Evolutionary conservation across 1,140 invertebrate species (phyloP).

Genomic region (Lordiphosa mommai): DNA sequence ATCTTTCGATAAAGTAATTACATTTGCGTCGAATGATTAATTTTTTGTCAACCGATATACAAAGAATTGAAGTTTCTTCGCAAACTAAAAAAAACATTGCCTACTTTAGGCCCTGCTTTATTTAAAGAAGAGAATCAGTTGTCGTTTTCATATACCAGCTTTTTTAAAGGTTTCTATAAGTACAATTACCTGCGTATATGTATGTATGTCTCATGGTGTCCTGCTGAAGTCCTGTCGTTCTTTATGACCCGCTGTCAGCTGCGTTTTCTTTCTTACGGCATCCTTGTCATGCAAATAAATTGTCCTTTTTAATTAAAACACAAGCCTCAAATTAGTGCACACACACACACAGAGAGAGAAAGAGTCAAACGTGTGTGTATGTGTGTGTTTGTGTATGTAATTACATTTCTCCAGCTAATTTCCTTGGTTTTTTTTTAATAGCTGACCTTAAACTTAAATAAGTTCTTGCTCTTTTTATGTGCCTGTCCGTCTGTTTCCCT

Average conservation of each 20-base stretch:
- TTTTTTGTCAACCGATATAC: too few relatives aligned
- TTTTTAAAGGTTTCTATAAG: background rate
- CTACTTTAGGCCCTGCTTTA: too few relatives aligned
- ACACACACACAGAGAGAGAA: constrained; percentile 4
- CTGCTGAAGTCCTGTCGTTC: constrained; percentile 17
- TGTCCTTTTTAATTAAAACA: constrained; percentile 76
- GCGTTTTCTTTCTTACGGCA: constrained; percentile 29
- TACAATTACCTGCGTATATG: background rate
- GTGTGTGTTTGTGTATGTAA: constrained; percentile 4
- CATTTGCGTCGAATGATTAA: too few relatives aligned
- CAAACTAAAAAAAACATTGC: too few relatives aligned
- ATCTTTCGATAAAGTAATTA: too few relatives aligned
- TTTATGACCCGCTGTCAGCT: constrained; percentile 64
- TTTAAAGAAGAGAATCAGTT: too few relatives aligned
- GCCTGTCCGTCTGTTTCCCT: constrained; percentile 5
- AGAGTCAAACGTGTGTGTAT: background rate
- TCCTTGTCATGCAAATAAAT: constrained; percentile 69
- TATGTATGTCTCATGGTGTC: constrained; percentile 8
- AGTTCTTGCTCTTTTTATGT: constrained; percentile 13
- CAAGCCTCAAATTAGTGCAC: constrained; percentile 69
- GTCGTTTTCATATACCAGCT: too few relatives aligned
- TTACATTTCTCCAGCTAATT: constrained; percentile 12
- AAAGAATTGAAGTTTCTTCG: too few relatives aligned
- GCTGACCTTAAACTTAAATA: constrained; percentile 43
- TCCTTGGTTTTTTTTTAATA: constrained; percentile 13